A percentile compares a stretch with the other conserved stretches of the same genome.
phyloP scores from a whole-genome alignment of 2,888 invertebrate species.

The Leucophenga montana region DNA sequence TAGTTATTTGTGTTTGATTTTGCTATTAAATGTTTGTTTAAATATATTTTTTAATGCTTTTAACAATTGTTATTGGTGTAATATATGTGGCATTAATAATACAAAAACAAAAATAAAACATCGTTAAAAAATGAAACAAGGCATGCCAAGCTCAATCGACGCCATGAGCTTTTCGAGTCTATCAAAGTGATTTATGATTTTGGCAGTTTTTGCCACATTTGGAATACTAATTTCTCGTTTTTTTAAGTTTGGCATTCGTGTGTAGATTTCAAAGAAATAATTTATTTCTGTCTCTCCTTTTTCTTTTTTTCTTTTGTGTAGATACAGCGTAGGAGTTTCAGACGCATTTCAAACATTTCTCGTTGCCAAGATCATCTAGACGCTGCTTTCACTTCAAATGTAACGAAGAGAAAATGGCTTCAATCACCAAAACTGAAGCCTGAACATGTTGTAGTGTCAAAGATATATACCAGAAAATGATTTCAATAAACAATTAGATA shows the following conservation, averaged over 20 bases:
- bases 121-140: too few species aligned
- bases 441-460: constrained; percentile 38
- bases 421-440: constrained; percentile 15
- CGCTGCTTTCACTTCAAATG: constrained; percentile 41
- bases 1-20: constrained; percentile 6
- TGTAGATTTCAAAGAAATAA: too few species aligned
- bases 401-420: constrained; percentile 1
- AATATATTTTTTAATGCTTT: constrained; percentile 45
- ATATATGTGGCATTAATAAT: constrained; percentile 39
- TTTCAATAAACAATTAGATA: constrained; percentile 46
- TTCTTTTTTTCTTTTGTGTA: too few species aligned
- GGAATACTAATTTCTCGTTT: constrained; percentile 39
- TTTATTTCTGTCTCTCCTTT: background rate
- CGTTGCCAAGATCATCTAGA: too few species aligned
- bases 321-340: too few species aligned
- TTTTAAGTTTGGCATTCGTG: constrained; percentile 4
- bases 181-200: constrained; percentile 56
- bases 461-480: constrained; percentile 41
- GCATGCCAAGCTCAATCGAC: too few species aligned
- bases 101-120: too few species aligned
- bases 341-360: too few species aligned
- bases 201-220: constrained; percentile 49
- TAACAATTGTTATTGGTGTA: constrained; percentile 49
- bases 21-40: constrained; percentile 41
- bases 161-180: constrained; percentile 29